Conservation (phyloP, 1,140 invertebrate genomes). For the Nephotettix cincticeps region DNA sequence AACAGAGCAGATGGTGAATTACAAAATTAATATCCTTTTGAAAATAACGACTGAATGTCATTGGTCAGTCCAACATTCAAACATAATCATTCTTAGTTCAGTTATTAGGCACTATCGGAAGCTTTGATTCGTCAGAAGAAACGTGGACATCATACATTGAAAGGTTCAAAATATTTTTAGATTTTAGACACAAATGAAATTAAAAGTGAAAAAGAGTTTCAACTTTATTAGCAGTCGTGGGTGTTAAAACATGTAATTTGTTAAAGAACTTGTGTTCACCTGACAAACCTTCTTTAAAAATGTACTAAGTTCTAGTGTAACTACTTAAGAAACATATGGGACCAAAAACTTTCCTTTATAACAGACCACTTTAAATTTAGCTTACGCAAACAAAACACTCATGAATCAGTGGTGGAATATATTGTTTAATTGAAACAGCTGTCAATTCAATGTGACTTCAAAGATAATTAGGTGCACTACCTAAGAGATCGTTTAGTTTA, state of each 20-base stretch:
- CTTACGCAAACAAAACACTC: neutral
- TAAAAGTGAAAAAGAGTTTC: too few relatives aligned
- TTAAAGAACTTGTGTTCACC: neutral
- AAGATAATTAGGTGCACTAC: too few relatives aligned
- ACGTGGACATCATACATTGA: neutral
- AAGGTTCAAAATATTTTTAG: neutral
- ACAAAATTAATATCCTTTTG: too few relatives aligned
- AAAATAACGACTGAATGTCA: too few relatives aligned
- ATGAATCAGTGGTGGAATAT: neutral
- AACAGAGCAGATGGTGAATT: too few relatives aligned
- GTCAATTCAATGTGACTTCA: neutral
- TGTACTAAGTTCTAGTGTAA: constrained; percentile 26
- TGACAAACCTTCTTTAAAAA: neutral
- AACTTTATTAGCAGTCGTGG: neutral
- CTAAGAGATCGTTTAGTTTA: neutral
- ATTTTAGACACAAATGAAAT: neutral
- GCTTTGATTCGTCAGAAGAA: too few relatives aligned
- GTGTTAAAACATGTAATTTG: neutral
- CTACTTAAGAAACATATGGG: constrained; percentile 18
- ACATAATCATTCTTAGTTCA: too few relatives aligned
- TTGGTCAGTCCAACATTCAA: too few relatives aligned
- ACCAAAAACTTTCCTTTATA: neutral
- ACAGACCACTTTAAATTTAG: neutral
- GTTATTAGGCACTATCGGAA: too few relatives aligned
- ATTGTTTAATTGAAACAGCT: neutral